Evolutionary conservation across 92 coral and sea anemone genomes (phyloP), one percentile per base, ranked within the genome.

Genomic region (Anthopleura xanthogrammica): DNA sequence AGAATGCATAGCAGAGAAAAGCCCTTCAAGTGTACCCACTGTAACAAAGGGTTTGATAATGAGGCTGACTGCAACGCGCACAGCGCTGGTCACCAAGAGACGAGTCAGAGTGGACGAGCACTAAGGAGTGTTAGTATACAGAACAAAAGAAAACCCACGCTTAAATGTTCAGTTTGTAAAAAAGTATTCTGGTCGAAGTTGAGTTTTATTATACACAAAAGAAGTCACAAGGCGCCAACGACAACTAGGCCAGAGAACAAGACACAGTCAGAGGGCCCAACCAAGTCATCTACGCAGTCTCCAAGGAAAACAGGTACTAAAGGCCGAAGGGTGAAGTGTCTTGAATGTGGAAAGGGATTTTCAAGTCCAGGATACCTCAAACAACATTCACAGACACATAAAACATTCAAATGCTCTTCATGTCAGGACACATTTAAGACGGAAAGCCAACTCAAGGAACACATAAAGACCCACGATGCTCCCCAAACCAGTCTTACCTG

Each of bases 111-210:
- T 42, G 43, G 52, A 12, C 84, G 74, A 12, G 66, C 56, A 3
- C 22, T 64, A 62, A 62, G 23, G 77, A 65, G 57, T 17, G 41
- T 70, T 8, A 71, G 64, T n/a, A 16, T 41, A 12, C 73, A 81
- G 13, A 65, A 71, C 55, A 70, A 81, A 12, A 22, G 41, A 65
- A 36, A 43, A 12, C 58, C 62, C 23, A 16, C 85, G 19, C 52
- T 57, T 41, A 82, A 78, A 5, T 89, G 92, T 77, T 58, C 70
- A 39, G 65, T 46, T 16, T 89, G 92, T 73, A 41, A 80, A 48
- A 89, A 20, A 52, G 65, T 16, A 7, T 84, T 84, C 43, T 29
- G 75, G 87, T 76, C 81, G 13, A 56, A 54, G n/a, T 66, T 66
- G 23, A 40, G 75, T 66, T 60, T 84, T 12, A 40, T 52, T 12